Evolutionary conservation across 2,888 invertebrate genomes (phyloP).

Genomic region (Ochropleura leucogaster): DNA sequence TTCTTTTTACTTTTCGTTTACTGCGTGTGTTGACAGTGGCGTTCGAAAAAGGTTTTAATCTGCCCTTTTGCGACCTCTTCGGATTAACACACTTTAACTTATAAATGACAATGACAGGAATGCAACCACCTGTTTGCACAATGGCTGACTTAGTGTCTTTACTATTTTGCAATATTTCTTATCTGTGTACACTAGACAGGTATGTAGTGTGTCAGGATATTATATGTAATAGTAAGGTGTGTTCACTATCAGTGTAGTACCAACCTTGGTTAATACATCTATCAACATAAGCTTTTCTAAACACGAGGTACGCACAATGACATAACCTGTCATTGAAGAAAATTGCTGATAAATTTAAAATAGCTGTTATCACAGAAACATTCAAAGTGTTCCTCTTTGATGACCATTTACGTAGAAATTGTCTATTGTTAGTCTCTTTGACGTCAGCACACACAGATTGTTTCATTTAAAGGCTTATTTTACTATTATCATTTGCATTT

Average conservation of each 20-base stretch:
- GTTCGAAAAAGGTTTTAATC: slow-evolving; percentile 29
- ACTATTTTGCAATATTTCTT: slow-evolving; percentile 34
- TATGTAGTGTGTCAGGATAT: slow-evolving; percentile 9
- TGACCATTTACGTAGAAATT: slow-evolving; percentile 56
- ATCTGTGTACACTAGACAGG: slow-evolving; percentile 15
- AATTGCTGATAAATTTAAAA: slow-evolving; percentile 39
- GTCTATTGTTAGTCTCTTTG: slow-evolving; percentile 61
- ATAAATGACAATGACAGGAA: not conserved
- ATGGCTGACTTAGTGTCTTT: slow-evolving; percentile 1
- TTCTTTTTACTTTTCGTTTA: not conserved
- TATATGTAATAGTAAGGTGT: slow-evolving; percentile 20
- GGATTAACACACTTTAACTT: not conserved
- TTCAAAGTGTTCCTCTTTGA: slow-evolving; percentile 38
- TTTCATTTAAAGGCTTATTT: slow-evolving; percentile 38
- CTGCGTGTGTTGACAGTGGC: not conserved
- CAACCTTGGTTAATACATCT: not conserved
- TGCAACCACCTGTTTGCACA: slow-evolving; percentile 4
- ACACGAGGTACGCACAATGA: slow-evolving; percentile 24
- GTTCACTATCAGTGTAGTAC: slow-evolving; percentile 37
- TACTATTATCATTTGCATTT: slow-evolving; percentile 2
- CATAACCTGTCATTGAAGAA: slow-evolving; percentile 48
- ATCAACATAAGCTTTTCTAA: slow-evolving; percentile 26
- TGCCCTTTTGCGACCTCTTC: slow-evolving; percentile 9
- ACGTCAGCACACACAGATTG: slow-evolving; percentile 62
- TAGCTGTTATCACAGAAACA: slow-evolving; percentile 39